These are phyloP conservation scores for Caradrina kadenii DNA, from an alignment of 2,888 invertebrate genomes.

Conservation along the genomic window DNA sequence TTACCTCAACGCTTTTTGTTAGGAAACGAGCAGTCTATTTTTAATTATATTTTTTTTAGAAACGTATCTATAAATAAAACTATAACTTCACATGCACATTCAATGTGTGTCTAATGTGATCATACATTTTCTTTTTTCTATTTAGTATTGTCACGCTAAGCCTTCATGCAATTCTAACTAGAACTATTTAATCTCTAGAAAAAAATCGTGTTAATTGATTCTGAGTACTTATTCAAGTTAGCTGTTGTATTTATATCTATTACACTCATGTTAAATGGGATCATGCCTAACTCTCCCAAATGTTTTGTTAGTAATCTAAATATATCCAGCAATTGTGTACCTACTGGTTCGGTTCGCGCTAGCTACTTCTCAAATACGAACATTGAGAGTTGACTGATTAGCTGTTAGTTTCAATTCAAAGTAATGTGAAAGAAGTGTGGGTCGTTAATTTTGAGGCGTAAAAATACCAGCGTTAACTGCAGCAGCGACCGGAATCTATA, in stretches of 20 bases:
- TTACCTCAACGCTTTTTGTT: slow-evolving; percentile 29
- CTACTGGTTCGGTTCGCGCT: slow-evolving; percentile 32
- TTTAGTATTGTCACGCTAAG: slow-evolving; percentile 46
- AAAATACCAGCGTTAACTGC: slow-evolving; percentile 55
- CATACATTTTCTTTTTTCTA: slow-evolving; percentile 44
- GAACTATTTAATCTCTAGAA: slow-evolving; percentile 44
- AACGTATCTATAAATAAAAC: slow-evolving; percentile 22
- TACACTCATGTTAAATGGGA: slow-evolving; percentile 32
- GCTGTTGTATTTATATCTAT: slow-evolving; percentile 41
- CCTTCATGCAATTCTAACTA: slow-evolving; percentile 33
- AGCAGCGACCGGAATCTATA: slow-evolving; percentile 46
- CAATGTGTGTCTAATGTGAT: slow-evolving; percentile 42
- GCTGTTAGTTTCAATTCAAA: slow-evolving; percentile 20
- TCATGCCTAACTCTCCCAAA: slow-evolving; percentile 57
- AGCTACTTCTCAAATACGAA: slow-evolving; percentile 20
- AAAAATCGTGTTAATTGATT: slow-evolving; percentile 22
- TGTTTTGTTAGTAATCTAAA: slow-evolving; percentile 70
- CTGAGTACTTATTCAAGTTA: slow-evolving; percentile 25
- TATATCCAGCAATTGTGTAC: slow-evolving; percentile 66
- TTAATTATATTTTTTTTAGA: slow-evolving; percentile 5
- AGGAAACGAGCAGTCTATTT: slow-evolving; percentile 20
- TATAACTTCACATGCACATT: slow-evolving; percentile 41
- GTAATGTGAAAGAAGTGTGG: slow-evolving; percentile 16
- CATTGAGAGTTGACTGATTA: slow-evolving; percentile 13
- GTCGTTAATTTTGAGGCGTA: slow-evolving; percentile 43